Evolutionary conservation across 2,888 invertebrate species (phyloP).

Genomic region (Dromius quadrimaculatus): DNA sequence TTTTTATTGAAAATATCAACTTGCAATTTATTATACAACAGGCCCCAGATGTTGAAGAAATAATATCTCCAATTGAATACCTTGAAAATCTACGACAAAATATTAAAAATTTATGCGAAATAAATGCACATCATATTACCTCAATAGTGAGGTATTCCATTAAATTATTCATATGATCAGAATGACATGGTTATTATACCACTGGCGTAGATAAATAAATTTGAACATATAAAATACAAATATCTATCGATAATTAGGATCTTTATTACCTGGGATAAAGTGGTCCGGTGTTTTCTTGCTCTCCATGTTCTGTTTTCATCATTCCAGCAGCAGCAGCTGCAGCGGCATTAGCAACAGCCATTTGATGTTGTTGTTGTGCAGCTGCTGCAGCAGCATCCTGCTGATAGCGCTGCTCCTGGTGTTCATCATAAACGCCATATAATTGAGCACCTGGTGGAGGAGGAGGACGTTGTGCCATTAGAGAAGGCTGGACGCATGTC

Average conservation of each 20-base stretch:
- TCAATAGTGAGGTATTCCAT: too few relatives aligned
- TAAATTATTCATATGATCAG: too few relatives aligned
- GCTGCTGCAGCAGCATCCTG: slow-evolving; percentile 67
- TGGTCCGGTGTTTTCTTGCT: slow-evolving; percentile 78
- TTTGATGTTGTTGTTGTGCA: slow-evolving; percentile 69
- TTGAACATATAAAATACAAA: not conserved
- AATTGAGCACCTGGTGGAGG: slow-evolving; percentile 66
- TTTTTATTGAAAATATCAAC: too few relatives aligned
- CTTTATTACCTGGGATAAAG: slow-evolving; percentile 76
- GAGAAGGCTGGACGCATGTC: slow-evolving; percentile 61
- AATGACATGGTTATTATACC: too few relatives aligned
- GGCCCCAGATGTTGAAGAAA: too few relatives aligned
- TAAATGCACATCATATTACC: too few relatives aligned
- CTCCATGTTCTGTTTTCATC: slow-evolving; percentile 79
- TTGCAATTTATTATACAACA: too few relatives aligned
- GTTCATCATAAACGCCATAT: slow-evolving; percentile 71
- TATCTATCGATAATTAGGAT: not conserved
- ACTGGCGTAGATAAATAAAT: too few relatives aligned
- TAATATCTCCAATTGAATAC: too few relatives aligned
- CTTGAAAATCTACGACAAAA: too few relatives aligned
- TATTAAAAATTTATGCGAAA: too few relatives aligned
- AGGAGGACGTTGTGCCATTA: slow-evolving; percentile 66
- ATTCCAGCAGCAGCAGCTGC: slow-evolving; percentile 69
- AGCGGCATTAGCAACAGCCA: slow-evolving; percentile 65
- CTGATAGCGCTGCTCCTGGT: slow-evolving; percentile 73